Percentiles rank a stretch among this genome's conserved stretches.
phyloP scores from a whole-genome alignment of 1,140 invertebrate species.

The Streblospio benedicti region DNA sequence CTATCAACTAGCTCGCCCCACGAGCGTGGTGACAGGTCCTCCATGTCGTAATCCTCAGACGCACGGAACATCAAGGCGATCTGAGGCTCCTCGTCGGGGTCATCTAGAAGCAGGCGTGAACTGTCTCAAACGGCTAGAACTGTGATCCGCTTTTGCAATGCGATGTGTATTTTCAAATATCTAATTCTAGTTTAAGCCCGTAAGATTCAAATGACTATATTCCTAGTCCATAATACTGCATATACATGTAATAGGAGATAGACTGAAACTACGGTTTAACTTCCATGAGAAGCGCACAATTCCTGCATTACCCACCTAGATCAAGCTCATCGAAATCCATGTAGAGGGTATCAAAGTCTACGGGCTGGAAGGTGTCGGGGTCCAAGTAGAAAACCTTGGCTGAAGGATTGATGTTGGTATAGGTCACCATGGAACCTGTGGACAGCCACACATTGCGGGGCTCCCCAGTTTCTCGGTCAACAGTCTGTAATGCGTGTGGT shows the following conservation, averaged over 20 bases:
- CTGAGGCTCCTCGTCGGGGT: neutral
- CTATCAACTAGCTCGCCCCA: neutral
- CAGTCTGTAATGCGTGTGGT: neutral
- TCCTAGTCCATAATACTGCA: too few relatives aligned
- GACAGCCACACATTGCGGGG: neutral
- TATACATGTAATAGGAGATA: too few relatives aligned
- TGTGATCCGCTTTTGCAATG: too few relatives aligned
- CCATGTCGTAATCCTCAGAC: neutral
- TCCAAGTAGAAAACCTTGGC: neutral
- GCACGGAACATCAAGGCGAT: neutral
- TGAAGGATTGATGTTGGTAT: neutral
- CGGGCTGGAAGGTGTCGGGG: neutral
- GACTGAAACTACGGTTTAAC: too few relatives aligned
- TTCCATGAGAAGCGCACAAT: too few relatives aligned
- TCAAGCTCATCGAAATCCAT: neutral
- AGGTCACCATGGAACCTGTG: neutral
- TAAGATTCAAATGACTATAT: too few relatives aligned
- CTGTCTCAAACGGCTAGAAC: too few relatives aligned
- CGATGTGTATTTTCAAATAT: too few relatives aligned
- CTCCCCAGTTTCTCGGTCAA: neutral
- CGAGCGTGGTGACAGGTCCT: neutral
- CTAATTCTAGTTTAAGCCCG: too few relatives aligned
- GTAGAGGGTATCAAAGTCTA: neutral
- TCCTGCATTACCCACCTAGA: too few relatives aligned
- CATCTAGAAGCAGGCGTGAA: neutral